Conservation (phyloP, 2,113 vertebrate genomes). For the Diadophis punctatus region DNA sequence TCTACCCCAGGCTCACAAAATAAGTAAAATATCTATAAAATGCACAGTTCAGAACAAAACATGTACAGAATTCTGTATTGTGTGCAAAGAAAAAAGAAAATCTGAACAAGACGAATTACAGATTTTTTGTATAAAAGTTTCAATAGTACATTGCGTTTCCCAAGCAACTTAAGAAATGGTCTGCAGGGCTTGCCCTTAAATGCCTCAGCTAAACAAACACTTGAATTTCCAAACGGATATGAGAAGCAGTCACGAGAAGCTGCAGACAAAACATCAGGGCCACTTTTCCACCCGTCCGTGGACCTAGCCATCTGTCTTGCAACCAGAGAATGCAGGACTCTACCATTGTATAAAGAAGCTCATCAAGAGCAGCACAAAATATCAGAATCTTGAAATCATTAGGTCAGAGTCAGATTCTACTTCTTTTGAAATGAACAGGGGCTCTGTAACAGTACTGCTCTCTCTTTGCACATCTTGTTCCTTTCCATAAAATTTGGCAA, state of each 20-base stretch:
- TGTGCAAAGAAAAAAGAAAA: neutral
- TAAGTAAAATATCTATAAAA: neutral
- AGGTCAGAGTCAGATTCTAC: neutral
- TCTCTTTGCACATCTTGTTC: neutral
- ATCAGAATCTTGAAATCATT: neutral
- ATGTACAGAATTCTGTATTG: neutral
- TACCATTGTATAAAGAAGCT: neutral
- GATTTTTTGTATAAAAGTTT: neutral
- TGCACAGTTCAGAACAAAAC: neutral
- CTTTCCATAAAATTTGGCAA: neutral
- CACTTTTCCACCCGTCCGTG: neutral
- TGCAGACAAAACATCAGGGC: too few relatives aligned
- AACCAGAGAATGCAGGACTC: neutral
- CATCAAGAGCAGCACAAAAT: neutral
- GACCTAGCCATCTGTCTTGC: neutral
- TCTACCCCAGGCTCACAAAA: neutral
- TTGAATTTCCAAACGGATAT: neutral
- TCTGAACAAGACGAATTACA: neutral
- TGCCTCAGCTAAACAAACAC: neutral
- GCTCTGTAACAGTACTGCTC: neutral
- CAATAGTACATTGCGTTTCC: neutral
- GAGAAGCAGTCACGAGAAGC: neutral
- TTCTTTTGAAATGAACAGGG: neutral
- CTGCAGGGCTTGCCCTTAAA: neutral
- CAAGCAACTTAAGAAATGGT: neutral